These are phyloP conservation scores for Gulo gulo DNA, from an alignment of 2,113 vertebrate genomes.

Conservation along the genomic window DNA sequence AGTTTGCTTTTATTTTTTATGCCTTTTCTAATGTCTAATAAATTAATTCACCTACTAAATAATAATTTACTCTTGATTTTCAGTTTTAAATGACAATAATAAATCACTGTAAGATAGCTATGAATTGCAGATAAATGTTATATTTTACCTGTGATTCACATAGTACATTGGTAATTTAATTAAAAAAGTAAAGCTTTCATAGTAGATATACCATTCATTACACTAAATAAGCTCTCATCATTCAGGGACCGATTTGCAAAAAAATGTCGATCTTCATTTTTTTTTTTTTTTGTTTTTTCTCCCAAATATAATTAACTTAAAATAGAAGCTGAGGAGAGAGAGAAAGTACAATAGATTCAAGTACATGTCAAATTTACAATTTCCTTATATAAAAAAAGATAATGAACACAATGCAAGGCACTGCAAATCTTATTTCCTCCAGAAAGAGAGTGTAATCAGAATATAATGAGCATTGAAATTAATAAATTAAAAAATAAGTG, in stretches of 20 bases:
- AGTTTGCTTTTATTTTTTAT: background rate
- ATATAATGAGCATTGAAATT: conserved; percentile 83
- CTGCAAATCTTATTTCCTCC: conserved; percentile 81
- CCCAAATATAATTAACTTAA: conserved; percentile 74
- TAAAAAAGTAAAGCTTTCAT: conserved; percentile 30
- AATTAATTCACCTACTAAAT: background rate
- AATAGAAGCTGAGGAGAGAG: conserved; percentile 73
- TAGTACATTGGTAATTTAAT: background rate
- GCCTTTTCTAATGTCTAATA: background rate
- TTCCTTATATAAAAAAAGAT: conserved; percentile 69
- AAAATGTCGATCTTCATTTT: background rate
- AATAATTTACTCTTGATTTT: background rate
- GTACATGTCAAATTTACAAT: conserved; percentile 63
- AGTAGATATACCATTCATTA: conserved; percentile 10
- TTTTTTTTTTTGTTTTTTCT: background rate
- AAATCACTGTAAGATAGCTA: background rate
- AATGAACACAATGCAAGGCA: conserved; percentile 77
- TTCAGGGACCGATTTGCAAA: conserved; percentile 69
- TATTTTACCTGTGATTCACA: conserved; percentile 5
- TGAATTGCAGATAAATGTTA: background rate
- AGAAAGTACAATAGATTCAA: conserved; percentile 71
- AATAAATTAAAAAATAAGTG: conserved; percentile 86
- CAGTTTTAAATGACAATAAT: background rate
- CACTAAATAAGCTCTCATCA: conserved; percentile 61
- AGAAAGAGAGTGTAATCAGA: conserved; percentile 80